These are phyloP conservation scores for Sebastes umbrosus DNA, from an alignment of 2,797 vertebrate species.

Conservation along the genomic window DNA sequence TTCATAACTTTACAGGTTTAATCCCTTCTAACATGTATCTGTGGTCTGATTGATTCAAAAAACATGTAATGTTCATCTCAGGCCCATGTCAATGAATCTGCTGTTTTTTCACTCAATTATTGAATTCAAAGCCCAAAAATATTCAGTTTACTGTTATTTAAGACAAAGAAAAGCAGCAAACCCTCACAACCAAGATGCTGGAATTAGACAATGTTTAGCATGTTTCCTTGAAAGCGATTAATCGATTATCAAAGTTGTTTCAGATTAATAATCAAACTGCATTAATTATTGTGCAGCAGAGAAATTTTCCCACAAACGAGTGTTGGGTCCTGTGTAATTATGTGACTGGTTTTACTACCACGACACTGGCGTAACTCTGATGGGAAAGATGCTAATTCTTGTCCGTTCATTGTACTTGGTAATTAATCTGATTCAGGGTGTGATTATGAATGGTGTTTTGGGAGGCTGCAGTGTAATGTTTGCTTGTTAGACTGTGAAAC, in stretches of 20 bases:
- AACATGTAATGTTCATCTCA: not conserved
- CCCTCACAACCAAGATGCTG: not conserved
- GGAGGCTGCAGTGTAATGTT: slow-evolving; percentile 11
- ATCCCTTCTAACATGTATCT: not conserved
- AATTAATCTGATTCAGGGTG: slow-evolving; percentile 24
- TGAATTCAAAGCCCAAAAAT: not conserved
- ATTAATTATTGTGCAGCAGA: not conserved
- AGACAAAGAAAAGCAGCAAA: not conserved
- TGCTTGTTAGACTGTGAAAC: slow-evolving; percentile 37
- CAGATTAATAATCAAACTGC: not conserved
- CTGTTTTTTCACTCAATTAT: not conserved
- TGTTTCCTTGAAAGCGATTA: not conserved
- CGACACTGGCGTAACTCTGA: not conserved
- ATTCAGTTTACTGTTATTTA: not conserved
- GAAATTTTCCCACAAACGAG: not conserved
- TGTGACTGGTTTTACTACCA: not conserved
- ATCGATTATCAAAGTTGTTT: not conserved
- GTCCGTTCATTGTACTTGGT: not conserved
- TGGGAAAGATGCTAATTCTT: slow-evolving; percentile 1
- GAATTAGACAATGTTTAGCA: not conserved
- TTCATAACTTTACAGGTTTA: not conserved
- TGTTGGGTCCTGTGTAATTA: not conserved
- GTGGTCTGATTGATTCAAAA: not conserved
- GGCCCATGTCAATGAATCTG: not conserved
- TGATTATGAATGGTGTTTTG: slow-evolving; percentile 17